Evolutionary conservation across 2,797 vertebrate species (phyloP).

Genomic region (Myotis myotis): DNA sequence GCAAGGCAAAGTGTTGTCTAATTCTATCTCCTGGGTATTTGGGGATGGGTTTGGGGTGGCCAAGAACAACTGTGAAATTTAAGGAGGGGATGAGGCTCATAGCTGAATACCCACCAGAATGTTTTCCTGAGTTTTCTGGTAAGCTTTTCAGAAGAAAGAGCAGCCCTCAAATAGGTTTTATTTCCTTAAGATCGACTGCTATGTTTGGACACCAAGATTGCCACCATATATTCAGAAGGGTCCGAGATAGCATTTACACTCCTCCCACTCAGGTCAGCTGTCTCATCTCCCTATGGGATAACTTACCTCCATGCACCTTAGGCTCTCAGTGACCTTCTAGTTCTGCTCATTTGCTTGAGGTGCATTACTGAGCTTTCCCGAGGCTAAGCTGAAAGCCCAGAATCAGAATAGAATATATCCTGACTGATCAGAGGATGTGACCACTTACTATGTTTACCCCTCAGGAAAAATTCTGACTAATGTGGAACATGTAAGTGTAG

Average conservation of each 20-base stretch:
- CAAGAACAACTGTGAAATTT: conserved; percentile 14
- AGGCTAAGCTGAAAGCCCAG: neutral
- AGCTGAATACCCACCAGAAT: neutral
- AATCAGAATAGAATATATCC: conserved; percentile 1
- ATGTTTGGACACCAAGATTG: conserved; percentile 14
- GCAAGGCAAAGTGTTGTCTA: conserved; percentile 83
- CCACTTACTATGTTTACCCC: neutral
- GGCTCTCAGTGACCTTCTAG: conserved; percentile 1
- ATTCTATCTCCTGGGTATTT: conserved; percentile 49
- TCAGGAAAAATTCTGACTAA: conserved; percentile 19
- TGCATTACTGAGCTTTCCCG: neutral
- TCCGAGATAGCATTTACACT: neutral
- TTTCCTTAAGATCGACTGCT: conserved; percentile 15
- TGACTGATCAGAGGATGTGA: neutral
- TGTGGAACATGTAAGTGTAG: neutral
- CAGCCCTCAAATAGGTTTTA: neutral
- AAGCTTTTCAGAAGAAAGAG: conserved; percentile 50
- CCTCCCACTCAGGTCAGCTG: neutral
- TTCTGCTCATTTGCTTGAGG: conserved; percentile 37
- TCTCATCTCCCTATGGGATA: neutral
- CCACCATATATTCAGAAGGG: neutral
- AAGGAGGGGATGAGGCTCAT: conserved; percentile 31
- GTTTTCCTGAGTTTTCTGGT: conserved; percentile 42
- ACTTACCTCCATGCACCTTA: neutral
- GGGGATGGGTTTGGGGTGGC: neutral